Evolutionary conservation across 2,888 invertebrate genomes (phyloP).

Genomic region (Dioctria rufipes): DNA sequence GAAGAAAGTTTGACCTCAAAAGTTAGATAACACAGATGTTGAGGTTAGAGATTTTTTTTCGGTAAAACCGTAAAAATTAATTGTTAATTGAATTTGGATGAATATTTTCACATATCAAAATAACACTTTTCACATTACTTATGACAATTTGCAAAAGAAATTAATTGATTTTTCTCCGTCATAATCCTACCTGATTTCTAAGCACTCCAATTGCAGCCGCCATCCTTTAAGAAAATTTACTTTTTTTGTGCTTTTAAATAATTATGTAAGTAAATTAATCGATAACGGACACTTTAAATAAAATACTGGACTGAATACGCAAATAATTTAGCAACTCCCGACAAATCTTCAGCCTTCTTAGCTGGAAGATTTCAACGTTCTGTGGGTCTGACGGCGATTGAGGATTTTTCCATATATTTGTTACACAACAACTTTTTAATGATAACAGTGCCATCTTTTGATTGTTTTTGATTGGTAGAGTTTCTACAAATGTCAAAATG

Average conservation of each 20-base stretch:
- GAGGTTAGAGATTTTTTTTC: conserved; percentile 55
- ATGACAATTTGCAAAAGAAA: background rate
- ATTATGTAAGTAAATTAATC: background rate
- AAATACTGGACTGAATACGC: conserved; percentile 7
- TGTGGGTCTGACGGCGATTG: conserved; percentile 59
- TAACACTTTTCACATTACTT: background rate
- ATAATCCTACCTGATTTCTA: conserved; percentile 65
- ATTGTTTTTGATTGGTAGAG: no score
- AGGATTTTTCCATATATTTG: conserved; percentile 54
- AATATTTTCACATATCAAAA: background rate
- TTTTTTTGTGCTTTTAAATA: background rate
- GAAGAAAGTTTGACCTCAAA: conserved; percentile 37
- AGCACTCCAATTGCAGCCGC: conserved; percentile 67
- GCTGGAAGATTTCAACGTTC: conserved; percentile 69
- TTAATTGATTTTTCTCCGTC: background rate
- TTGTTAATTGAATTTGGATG: background rate
- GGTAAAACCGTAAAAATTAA: background rate
- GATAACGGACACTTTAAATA: conserved; percentile 10
- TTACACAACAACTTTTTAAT: background rate
- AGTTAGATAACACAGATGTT: conserved; percentile 56
- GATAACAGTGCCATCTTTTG: background rate
- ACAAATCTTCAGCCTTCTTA: conserved; percentile 71
- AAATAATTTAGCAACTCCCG: conserved; percentile 43
- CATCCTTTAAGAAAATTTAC: conserved; percentile 61
- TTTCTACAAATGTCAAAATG: no score